These are phyloP conservation scores for Sebastes hubbsi DNA, from an alignment of 2,797 vertebrate genomes.

Conservation along the genomic window DNA sequence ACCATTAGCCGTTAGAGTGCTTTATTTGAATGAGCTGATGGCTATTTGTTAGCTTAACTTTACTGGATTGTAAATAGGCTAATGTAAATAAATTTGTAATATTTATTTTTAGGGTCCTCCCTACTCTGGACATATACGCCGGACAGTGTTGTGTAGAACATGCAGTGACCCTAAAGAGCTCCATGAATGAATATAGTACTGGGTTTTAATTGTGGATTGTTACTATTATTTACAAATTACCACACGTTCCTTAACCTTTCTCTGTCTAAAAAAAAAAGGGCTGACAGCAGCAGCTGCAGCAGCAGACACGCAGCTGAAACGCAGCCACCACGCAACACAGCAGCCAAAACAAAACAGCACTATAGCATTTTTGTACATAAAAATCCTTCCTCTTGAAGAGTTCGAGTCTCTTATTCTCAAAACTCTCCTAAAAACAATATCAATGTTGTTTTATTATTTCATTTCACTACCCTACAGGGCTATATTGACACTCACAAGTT, in stretches of 20 bases:
- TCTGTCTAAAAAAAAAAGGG: no score
- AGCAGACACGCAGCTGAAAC: no score
- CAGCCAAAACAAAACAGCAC: no score
- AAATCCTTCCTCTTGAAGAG: background rate
- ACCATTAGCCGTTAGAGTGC: background rate
- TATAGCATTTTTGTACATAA: background rate
- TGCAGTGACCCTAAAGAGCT: no score
- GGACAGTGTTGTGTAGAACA: no score
- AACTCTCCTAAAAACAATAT: background rate
- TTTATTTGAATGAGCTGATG: background rate
- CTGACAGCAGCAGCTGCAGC: no score
- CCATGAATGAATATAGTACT: no score
- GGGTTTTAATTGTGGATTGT: no score
- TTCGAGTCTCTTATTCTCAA: background rate
- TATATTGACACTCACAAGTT: no score
- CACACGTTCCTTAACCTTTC: no score
- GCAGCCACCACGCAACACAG: accelerated
- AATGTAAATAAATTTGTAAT: background rate
- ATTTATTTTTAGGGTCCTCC: background rate
- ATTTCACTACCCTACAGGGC: background rate
- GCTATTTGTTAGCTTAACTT: background rate
- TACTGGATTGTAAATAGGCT: background rate
- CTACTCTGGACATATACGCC: no score
- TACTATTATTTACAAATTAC: no score
- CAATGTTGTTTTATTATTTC: background rate